Evolutionary conservation across 2,888 invertebrate species (phyloP).

Genomic region (Serripes groenlandicus): DNA sequence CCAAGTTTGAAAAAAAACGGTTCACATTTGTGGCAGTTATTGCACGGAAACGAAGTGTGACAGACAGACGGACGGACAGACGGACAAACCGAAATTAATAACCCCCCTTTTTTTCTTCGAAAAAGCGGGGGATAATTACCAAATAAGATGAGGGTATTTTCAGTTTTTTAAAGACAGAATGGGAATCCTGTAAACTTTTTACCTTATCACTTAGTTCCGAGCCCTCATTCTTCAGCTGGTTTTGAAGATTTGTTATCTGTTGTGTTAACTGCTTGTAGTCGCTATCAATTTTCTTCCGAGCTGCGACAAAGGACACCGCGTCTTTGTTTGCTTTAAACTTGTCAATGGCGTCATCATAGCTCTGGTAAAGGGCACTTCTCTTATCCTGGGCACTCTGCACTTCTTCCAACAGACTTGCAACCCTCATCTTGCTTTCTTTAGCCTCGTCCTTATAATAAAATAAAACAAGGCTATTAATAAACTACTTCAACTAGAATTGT

Average conservation of each 20-base stretch:
- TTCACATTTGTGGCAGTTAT: too few species aligned
- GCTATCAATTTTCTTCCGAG: constrained; percentile 88
- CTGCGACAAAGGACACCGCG: constrained; percentile 85
- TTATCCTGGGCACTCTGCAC: constrained; percentile 89
- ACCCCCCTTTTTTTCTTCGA: too few species aligned
- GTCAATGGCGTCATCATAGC: constrained; percentile 89
- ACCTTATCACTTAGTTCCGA: constrained; percentile 89
- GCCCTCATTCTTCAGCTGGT: constrained; percentile 89
- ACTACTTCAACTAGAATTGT: too few species aligned
- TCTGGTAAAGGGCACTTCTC: constrained; percentile 89
- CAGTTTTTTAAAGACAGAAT: too few species aligned
- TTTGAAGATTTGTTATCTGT: constrained; percentile 88
- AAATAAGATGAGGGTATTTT: too few species aligned
- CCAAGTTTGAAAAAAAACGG: too few species aligned
- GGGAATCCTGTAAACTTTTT: not conserved
- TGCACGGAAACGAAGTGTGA: too few species aligned
- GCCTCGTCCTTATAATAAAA: constrained; percentile 87
- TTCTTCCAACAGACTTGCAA: constrained; percentile 88
- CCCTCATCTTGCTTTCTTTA: constrained; percentile 87
- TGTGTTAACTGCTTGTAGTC: constrained; percentile 89
- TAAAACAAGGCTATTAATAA: too few species aligned
- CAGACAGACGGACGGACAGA: too few species aligned
- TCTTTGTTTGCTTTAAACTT: constrained; percentile 90
- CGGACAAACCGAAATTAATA: too few species aligned
- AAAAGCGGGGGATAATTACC: too few species aligned